Evolutionary conservation across 2,888 invertebrate genomes (phyloP), one percentile per base, ranked within the genome.

Genomic region (Tachina grossa): DNA sequence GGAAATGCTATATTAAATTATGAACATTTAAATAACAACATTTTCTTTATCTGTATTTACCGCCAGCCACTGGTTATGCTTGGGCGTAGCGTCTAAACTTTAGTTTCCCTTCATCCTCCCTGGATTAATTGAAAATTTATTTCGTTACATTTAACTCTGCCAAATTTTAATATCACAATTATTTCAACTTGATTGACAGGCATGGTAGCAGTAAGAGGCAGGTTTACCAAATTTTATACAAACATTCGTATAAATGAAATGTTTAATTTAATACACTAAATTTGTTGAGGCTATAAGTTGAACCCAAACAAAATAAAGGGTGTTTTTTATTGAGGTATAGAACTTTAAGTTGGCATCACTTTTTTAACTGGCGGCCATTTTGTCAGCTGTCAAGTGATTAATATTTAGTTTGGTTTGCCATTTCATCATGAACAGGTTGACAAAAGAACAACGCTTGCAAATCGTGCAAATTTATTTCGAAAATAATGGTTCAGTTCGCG

Each of bases 291-390:
- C 39, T 43, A 69, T 66, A 83, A 83, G 14, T 55, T 59, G 53
- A 69, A 80, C 16, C 31, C 49, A 59, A 81, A 78, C 22, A 71
- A 63, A 14, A 75, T n/a, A n/a, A n/a, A n/a, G n/a, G n/a, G n/a
- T n/a, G n/a, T n/a, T n/a, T n/a, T n/a, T n/a, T n/a, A n/a, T n/a
- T n/a, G n/a, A n/a, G n/a, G n/a, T n/a, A n/a, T n/a, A n/a, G n/a
- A n/a, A n/a, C n/a, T n/a, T n/a, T n/a, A n/a, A n/a, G n/a, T n/a
- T n/a, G n/a, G n/a, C n/a, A n/a, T n/a, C n/a, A n/a, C n/a, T n/a
- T n/a, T n/a, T n/a, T n/a, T n/a, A n/a, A n/a, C n/a, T n/a, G n/a
- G n/a, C n/a, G n/a, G n/a, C n/a, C n/a, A n/a, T n/a, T n/a, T n/a
- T n/a, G n/a, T n/a, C n/a, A n/a, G n/a, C n/a, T n/a, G n/a, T n/a